These are phyloP conservation scores for Botrylloides violaceus DNA, from an alignment of 23 tunicate species.

Conservation along the genomic window DNA sequence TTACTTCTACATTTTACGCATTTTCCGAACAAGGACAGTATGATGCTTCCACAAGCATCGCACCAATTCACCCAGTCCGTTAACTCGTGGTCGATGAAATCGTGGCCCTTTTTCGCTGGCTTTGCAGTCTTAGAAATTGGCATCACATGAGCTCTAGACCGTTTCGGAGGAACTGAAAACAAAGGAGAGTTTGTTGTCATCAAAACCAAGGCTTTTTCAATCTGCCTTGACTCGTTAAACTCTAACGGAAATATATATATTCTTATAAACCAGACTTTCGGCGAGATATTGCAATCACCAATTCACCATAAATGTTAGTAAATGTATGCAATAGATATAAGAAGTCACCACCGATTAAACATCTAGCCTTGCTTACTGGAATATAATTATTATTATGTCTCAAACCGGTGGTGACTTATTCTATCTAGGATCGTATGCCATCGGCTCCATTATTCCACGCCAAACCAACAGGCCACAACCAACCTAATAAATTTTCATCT, in stretches of 20 bases:
- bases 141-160: conserved; percentile 28
- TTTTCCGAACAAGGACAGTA: conserved; percentile 63
- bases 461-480: neutral
- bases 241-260: too few species aligned
- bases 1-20: conserved; percentile 71
- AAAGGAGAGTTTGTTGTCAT: too few species aligned
- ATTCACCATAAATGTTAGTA: too few species aligned
- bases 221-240: too few species aligned
- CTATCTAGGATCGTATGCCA: neutral
- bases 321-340: too few species aligned
- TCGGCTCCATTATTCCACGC: neutral
- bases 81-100: conserved; percentile 50
- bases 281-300: too few species aligned
- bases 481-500: conserved; percentile 20
- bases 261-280: too few species aligned
- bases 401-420: too few species aligned
- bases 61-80: conserved; percentile 96
- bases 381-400: too few species aligned
- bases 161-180: conserved; percentile 7
- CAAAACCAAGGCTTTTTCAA: too few species aligned
- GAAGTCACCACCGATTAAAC: too few species aligned
- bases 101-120: conserved; percentile 45
- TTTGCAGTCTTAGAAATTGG: conserved; percentile 10
- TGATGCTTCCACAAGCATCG: conserved; percentile 88
- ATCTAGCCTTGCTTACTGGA: too few species aligned